These are phyloP conservation scores for Imbricaverruca yamaguchii DNA, from an alignment of 2,888 invertebrate species.

Conservation along the genomic window DNA sequence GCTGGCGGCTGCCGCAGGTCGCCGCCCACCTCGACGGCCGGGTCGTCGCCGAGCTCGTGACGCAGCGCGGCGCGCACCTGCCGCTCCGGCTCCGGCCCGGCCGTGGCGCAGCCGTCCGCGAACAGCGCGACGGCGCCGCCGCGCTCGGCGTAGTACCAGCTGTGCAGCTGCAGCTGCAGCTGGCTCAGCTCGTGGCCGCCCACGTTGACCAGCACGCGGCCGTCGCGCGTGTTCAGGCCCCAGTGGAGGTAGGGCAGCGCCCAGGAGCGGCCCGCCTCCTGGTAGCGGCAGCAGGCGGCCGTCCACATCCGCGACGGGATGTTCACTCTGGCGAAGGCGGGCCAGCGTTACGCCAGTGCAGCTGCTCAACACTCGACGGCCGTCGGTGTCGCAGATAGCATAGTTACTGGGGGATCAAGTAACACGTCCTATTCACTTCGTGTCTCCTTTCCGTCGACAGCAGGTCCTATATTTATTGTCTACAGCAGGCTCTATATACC, in stretches of 20 bases:
- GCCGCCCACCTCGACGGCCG: not conserved
- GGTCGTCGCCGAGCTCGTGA: not conserved
- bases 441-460: too few species aligned
- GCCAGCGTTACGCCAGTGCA: not conserved
- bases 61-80: not conserved
- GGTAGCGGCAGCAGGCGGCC: slow-evolving; percentile 10
- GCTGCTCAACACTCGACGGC: too few species aligned
- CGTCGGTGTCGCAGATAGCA: too few species aligned
- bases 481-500: too few species aligned
- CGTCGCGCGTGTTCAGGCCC: slow-evolving; percentile 11
- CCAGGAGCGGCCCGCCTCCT: not conserved
- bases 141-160: not conserved
- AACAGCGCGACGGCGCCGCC: not conserved
- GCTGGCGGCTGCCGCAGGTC: not conserved
- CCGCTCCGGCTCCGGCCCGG: not conserved
- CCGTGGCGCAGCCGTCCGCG: not conserved
- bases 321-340: not conserved
- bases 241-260: slow-evolving; percentile 4
- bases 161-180: not conserved
- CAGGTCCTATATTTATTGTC: too few species aligned
- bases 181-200: slow-evolving; percentile 13
- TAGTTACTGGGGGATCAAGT: too few species aligned
- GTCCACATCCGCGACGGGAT: slow-evolving; percentile 7
- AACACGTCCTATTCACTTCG: too few species aligned
- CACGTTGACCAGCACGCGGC: not conserved